Base-by-base conservation (phyloP, 2,888 invertebrate species). In the Sesia bembeciformis region DNA sequence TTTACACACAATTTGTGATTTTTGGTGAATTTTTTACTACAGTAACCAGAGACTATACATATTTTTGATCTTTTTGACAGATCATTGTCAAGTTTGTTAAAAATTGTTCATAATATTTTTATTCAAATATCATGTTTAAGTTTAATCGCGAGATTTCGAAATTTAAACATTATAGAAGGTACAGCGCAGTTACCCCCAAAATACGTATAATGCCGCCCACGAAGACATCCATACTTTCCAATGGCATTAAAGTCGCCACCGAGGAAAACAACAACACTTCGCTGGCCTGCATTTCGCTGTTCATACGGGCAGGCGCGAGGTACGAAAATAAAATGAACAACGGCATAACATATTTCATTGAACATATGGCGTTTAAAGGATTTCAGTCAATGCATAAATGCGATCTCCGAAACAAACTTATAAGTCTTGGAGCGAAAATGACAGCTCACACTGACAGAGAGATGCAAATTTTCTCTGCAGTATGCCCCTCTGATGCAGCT, bases 261-360 rank as follows among this genome's bases (percentile, higher is more conserved):
- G 78, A 84, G 55, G 60, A 66, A 56, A 66, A 66, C 0, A 38
- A 53, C 1, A 65, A 73, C 0, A 68, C 74, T 0, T 39, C 81
- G 23, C 7, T 57, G 4, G 65, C 75, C 3, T 76, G 78, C 54
- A 58, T 82, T 39, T 65, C 77, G 3, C 60, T 87, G 2, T 69
- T 73, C 51, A 63, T 77, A 3, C 70, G 78, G 55, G 76, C 72
- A 0, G 88, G 88, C 1, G 58, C 88, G 0, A 67, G 84, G 5
- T 84, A 68, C 58, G 88, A 88, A 60, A 71, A 64, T 0, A 41
- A 58, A 1, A 60, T 59, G 57, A 71, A 74, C 54, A 78, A 86
- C 58, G 88, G 88, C 2, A 69, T 86, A 8, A 68, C 79, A 0
- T 78, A 86, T 60, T 76, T 87, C 54, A 69, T 88, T 38, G 85